Evolutionary conservation across 2,113 vertebrate genomes (phyloP).

Genomic region (Leptobrachium leishanense): DNA sequence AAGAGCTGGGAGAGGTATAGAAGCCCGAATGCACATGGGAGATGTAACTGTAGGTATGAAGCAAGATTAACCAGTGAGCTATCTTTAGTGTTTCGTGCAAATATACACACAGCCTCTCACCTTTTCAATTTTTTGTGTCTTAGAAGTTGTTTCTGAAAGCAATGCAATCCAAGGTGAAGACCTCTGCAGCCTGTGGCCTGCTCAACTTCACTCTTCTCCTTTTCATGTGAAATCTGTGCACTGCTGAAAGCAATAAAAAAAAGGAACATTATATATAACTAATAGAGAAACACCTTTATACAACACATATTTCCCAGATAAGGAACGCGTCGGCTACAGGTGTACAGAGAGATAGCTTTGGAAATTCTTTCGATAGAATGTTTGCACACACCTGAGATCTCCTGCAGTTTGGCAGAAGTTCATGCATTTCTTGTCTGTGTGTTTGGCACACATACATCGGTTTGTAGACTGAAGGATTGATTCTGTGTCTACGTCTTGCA

Average conservation of each 20-base stretch:
- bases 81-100: not conserved
- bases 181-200: slow-evolving; percentile 56
- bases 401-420: slow-evolving; percentile 77
- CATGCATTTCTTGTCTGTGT: slow-evolving; percentile 77
- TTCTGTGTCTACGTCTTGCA: slow-evolving; percentile 57
- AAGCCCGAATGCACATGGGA: not conserved
- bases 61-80: not conserved
- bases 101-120: slow-evolving; percentile 54
- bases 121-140: slow-evolving; percentile 63
- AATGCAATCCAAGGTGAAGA: slow-evolving; percentile 52
- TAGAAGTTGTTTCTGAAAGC: slow-evolving; percentile 50
- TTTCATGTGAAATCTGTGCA: slow-evolving; percentile 62
- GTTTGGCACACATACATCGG: slow-evolving; percentile 77
- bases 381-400: slow-evolving; percentile 64
- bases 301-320: slow-evolving; percentile 50
- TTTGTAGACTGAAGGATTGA: slow-evolving; percentile 31
- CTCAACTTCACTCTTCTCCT: slow-evolving; percentile 42
- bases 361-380: slow-evolving; percentile 28
- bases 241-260: slow-evolving; percentile 52
- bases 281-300: slow-evolving; percentile 36
- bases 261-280: slow-evolving; percentile 46
- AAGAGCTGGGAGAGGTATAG: not conserved
- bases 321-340: slow-evolving; percentile 33
- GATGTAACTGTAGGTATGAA: not conserved
- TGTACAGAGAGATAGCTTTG: slow-evolving; percentile 29